phyloP scores from a whole-genome alignment of 2,113 vertebrate genomes.

The Noturus placidus region DNA sequence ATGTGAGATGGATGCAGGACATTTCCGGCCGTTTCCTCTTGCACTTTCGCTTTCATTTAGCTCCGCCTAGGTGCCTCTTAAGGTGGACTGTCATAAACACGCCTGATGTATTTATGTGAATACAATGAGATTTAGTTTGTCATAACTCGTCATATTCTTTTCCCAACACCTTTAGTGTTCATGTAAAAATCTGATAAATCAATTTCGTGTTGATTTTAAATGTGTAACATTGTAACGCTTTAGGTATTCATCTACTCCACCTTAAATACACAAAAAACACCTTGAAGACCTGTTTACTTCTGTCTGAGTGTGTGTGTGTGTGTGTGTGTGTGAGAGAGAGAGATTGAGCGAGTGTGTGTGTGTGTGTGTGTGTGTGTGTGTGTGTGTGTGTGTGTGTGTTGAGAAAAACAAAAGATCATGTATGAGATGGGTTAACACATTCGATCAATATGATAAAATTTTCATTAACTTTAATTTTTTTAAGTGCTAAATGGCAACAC shows the following conservation, averaged over 20 bases:
- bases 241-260: neutral
- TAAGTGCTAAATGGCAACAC: too few species aligned
- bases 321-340: too few species aligned
- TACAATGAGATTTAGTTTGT: neutral
- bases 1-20: slow-evolving; percentile 51
- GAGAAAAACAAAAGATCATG: too few species aligned
- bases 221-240: too few species aligned
- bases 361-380: too few species aligned
- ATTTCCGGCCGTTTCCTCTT: slow-evolving; percentile 14
- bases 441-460: too few species aligned
- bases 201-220: neutral
- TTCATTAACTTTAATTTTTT: too few species aligned
- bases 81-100: neutral
- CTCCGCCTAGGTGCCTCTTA: neutral
- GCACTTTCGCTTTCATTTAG: slow-evolving; percentile 20
- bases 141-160: too few species aligned
- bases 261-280: neutral
- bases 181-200: neutral
- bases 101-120: neutral
- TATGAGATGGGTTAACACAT: too few species aligned
- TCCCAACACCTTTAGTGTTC: accelerated
- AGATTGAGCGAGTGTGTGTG: too few species aligned
- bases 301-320: neutral
- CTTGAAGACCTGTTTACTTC: neutral
- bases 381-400: too few species aligned